Percentiles rank a stretch among this genome's conserved stretches.
Conservation (phyloP, 1,140 invertebrate genomes). For the Homalodisca vitripennis region DNA sequence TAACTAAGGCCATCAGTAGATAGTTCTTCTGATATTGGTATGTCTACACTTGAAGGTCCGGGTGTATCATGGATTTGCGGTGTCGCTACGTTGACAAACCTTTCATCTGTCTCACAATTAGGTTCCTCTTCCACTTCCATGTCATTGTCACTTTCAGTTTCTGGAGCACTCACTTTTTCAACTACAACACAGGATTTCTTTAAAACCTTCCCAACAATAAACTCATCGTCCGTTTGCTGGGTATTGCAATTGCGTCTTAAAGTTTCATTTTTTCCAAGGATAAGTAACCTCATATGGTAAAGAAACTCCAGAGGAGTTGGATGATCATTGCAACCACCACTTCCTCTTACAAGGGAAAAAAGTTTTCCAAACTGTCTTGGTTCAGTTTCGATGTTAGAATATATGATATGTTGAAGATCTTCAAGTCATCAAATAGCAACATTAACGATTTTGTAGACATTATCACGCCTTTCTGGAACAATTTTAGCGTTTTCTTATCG, state of each 20-base stretch:
- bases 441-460: constrained; percentile 18
- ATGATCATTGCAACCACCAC: constrained; percentile 31
- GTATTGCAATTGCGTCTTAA: constrained; percentile 16
- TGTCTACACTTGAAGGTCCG: too few species aligned
- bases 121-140: background rate
- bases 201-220: constrained; percentile 15
- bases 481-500: background rate
- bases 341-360: constrained; percentile 32
- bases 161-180: background rate
- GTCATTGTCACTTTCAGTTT: background rate
- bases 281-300: constrained; percentile 25
- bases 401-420: background rate
- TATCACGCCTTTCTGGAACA: constrained; percentile 17
- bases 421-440: constrained; percentile 1
- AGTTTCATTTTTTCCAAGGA: constrained; percentile 34
- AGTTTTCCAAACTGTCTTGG: constrained; percentile 37
- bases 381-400: constrained; percentile 36
- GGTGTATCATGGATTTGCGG: too few species aligned
- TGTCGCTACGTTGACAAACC: background rate
- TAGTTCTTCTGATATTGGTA: background rate
- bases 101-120: background rate
- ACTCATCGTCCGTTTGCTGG: constrained; percentile 7
- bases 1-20: background rate
- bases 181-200: background rate
- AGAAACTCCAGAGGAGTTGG: constrained; percentile 32